These are phyloP conservation scores for Leguminivora glycinivorella DNA, from an alignment of 1,140 invertebrate genomes.

Conservation along the genomic window DNA sequence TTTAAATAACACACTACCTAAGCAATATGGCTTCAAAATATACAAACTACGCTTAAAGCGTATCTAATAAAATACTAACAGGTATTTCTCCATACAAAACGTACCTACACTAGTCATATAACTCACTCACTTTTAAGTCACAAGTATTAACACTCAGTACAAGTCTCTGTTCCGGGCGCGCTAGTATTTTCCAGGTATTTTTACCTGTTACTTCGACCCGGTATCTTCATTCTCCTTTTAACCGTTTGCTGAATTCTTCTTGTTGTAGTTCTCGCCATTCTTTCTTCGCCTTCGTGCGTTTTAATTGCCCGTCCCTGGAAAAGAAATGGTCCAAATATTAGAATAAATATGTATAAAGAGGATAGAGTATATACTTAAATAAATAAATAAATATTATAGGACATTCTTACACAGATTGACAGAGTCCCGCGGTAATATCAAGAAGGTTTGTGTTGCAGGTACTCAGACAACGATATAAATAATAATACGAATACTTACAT, in stretches of 20 bases:
- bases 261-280: slow-evolving; percentile 96
- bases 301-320: slow-evolving; percentile 95
- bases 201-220: slow-evolving; percentile 19
- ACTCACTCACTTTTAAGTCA: slow-evolving; percentile 7
- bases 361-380: no score
- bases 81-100: slow-evolving; percentile 12
- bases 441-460: no score
- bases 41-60: slow-evolving; percentile 4
- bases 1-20: not conserved
- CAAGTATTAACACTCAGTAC: slow-evolving; percentile 9
- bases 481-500: no score
- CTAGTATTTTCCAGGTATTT: slow-evolving; percentile 6
- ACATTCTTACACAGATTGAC: no score
- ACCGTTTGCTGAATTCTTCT: slow-evolving; percentile 93
- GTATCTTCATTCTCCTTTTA: slow-evolving; percentile 86
- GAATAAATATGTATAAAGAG: not conserved
- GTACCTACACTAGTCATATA: not conserved
- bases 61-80: slow-evolving; percentile 1
- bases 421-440: no score
- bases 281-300: slow-evolving; percentile 94
- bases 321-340: slow-evolving; percentile 31
- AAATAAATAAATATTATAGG: no score
- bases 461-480: no score
- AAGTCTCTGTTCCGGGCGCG: not conserved
- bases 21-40: slow-evolving; percentile 9